Evolutionary conservation across 2,888 invertebrate genomes (phyloP).

Genomic region (Xylophagus ater): DNA sequence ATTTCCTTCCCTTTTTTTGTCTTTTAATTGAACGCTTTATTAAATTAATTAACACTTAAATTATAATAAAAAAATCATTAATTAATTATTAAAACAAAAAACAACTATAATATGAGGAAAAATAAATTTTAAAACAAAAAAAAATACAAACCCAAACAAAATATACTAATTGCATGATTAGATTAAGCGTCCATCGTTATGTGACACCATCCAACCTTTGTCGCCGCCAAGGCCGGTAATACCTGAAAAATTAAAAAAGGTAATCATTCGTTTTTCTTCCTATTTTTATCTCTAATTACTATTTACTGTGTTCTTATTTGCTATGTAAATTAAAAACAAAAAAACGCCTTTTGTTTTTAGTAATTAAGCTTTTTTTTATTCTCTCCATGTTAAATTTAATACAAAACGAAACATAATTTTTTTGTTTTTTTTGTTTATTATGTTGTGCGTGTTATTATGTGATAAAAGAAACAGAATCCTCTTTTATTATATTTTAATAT

Average conservation of each 20-base stretch:
- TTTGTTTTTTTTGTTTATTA: too few relatives aligned
- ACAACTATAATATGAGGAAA: not conserved
- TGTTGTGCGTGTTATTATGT: too few relatives aligned
- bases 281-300: constrained; percentile 3
- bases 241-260: constrained; percentile 36
- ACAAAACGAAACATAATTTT: constrained; percentile 9
- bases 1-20: too few relatives aligned
- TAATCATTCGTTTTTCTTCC: too few relatives aligned
- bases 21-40: too few relatives aligned
- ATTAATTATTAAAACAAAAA: not conserved
- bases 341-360: constrained; percentile 2
- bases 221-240: constrained; percentile 39
- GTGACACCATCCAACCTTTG: constrained; percentile 31
- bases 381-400: constrained; percentile 1
- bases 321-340: not conserved
- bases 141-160: constrained; percentile 18
- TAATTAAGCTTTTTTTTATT: constrained; percentile 3
- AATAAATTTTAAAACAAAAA: constrained; percentile 9
- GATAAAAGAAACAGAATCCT: too few relatives aligned
- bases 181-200: constrained; percentile 18
- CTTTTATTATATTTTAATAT: too few relatives aligned
- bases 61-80: too few relatives aligned
- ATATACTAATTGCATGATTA: constrained; percentile 19
- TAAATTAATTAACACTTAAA: too few relatives aligned
- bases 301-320: constrained; percentile 12